phyloP scores from a whole-genome alignment of 2,113 vertebrate genomes.

The Sorex araneus region DNA sequence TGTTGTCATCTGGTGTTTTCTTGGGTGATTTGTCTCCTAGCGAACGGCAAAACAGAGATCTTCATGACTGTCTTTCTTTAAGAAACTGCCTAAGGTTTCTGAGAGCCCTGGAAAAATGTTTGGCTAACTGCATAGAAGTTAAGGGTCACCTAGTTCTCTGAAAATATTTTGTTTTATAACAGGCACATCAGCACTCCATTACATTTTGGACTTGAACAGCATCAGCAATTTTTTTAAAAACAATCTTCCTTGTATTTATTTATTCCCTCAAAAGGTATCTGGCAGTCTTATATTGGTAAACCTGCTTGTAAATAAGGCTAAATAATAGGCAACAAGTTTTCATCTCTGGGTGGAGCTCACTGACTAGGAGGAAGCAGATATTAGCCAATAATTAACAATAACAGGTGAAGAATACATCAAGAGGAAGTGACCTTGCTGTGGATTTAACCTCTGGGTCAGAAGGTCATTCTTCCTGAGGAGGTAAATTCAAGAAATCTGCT shows the following conservation, averaged over 20 bases:
- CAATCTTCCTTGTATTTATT: neutral
- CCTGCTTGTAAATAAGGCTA: constrained; percentile 25
- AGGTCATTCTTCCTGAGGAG: neutral
- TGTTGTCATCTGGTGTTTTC: neutral
- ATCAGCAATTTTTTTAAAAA: neutral
- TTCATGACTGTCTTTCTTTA: constrained; percentile 24
- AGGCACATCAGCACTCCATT: too few relatives aligned
- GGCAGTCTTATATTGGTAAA: neutral
- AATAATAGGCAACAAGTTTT: neutral
- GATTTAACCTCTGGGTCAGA: constrained; percentile 3
- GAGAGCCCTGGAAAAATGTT: neutral
- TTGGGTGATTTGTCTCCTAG: constrained; percentile 12
- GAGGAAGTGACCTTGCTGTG: neutral
- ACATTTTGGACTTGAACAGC: neutral
- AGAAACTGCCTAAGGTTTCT: neutral
- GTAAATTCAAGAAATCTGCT: neutral
- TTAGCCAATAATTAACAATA: neutral
- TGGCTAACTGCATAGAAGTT: neutral
- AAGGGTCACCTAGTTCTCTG: neutral
- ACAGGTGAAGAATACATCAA: neutral
- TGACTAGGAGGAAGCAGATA: neutral
- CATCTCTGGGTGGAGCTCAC: neutral
- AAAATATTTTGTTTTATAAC: neutral
- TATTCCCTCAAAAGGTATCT: neutral
- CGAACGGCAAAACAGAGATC: constrained; percentile 46